phyloP scores from a whole-genome alignment of 1,140 invertebrate species.

The Charaxes varanes region DNA sequence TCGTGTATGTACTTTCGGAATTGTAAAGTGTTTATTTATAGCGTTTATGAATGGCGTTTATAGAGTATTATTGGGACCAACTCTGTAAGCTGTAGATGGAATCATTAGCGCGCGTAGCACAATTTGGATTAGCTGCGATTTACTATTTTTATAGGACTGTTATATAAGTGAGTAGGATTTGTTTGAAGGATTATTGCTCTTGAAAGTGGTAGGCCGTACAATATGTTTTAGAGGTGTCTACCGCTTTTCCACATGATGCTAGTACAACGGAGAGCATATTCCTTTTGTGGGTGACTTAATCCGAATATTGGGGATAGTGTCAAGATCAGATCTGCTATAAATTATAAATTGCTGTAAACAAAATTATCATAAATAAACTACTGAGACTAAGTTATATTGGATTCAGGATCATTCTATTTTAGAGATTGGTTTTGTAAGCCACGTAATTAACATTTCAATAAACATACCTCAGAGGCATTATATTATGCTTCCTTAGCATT shows the following conservation, averaged over 20 bases:
- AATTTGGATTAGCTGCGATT: conserved; percentile 27
- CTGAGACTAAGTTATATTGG: conserved; percentile 17
- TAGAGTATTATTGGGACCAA: conserved; percentile 68
- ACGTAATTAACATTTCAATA: conserved; percentile 15
- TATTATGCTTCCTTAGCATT: conserved; percentile 49
- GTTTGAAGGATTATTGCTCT: conserved; percentile 46
- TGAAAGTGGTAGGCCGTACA: conserved; percentile 59
- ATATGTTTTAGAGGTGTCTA: conserved; percentile 69
- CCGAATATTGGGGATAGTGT: conserved; percentile 26
- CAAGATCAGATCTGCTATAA: conserved; percentile 54
- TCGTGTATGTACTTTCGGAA: conserved; percentile 73
- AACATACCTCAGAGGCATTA: conserved; percentile 55
- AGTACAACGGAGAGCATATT: conserved; percentile 57
- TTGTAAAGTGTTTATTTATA: conserved; percentile 70
- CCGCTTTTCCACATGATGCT: conserved; percentile 53
- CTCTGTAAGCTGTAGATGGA: conserved; percentile 47
- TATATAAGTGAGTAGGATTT: conserved; percentile 40
- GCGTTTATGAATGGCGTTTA: conserved; percentile 54
- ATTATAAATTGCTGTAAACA: conserved; percentile 16
- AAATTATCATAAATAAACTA: conserved; percentile 13
- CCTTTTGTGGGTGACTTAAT: conserved; percentile 32
- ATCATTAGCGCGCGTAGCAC: conserved; percentile 38
- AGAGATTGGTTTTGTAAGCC: conserved; percentile 36
- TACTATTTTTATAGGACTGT: conserved; percentile 29
- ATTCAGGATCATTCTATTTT: conserved; percentile 38